Conservation (phyloP, 2,888 invertebrate genomes). For the Brachypalpus laphriformis region DNA sequence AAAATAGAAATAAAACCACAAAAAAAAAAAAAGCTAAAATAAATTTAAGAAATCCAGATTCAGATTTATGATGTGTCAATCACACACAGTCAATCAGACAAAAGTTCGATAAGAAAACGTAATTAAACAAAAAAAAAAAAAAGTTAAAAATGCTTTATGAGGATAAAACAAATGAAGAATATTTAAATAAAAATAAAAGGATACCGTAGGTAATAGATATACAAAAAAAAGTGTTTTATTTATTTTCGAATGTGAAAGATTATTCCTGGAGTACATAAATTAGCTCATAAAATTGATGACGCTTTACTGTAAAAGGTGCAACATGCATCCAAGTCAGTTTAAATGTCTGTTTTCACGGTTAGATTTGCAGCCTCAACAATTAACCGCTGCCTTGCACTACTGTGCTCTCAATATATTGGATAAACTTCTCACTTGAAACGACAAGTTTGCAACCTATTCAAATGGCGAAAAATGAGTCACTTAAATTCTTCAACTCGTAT, state of each 20-base stretch:
- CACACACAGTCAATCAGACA: neutral
- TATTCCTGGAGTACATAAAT: too few relatives aligned
- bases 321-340: too few relatives aligned
- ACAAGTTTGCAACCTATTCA: too few relatives aligned
- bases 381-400: too few relatives aligned
- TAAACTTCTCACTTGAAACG: too few relatives aligned
- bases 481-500: too few relatives aligned
- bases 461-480: too few relatives aligned
- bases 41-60: conserved; percentile 53
- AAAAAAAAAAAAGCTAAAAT: conserved; percentile 16
- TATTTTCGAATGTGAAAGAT: neutral
- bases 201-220: conserved; percentile 72
- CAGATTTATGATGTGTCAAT: conserved; percentile 59
- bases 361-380: too few relatives aligned
- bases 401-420: too few relatives aligned
- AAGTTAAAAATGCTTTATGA: conserved; percentile 69
- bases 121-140: conserved; percentile 9
- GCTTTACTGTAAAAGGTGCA: too few relatives aligned
- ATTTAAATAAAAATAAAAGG: conserved; percentile 66
- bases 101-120: conserved; percentile 44
- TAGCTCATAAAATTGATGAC: too few relatives aligned
- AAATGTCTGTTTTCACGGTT: too few relatives aligned
- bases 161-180: conserved; percentile 64
- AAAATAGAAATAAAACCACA: conserved; percentile 18
- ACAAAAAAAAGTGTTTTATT: conserved; percentile 62